phyloP scores from a whole-genome alignment of 1,140 invertebrate genomes.

The Condylostylus longicornis region DNA sequence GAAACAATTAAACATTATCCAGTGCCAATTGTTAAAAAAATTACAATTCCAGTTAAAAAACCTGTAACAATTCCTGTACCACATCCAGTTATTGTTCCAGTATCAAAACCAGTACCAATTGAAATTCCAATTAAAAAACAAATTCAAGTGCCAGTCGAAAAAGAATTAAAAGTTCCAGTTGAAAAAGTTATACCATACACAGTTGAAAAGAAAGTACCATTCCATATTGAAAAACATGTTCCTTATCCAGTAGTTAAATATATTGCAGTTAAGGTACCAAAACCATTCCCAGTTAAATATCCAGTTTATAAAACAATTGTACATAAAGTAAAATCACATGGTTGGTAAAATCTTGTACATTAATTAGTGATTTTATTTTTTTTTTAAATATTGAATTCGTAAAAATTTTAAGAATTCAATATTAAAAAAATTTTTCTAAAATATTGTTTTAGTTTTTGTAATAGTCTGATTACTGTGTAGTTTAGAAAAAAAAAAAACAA shows the following conservation, averaged over 20 bases:
- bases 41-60: conserved; percentile 49
- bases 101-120: conserved; percentile 55
- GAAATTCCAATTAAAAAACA: conserved; percentile 56
- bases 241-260: conserved; percentile 56
- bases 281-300: conserved; percentile 58
- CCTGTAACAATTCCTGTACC: conserved; percentile 49
- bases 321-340: conserved; percentile 37
- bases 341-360: too few species aligned
- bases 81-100: conserved; percentile 51
- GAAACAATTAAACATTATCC: too few species aligned
- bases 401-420: too few species aligned
- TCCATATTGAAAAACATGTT: conserved; percentile 55
- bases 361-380: too few species aligned
- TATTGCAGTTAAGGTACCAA: conserved; percentile 51
- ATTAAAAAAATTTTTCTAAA: too few species aligned
- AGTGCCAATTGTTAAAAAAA: conserved; percentile 53
- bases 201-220: conserved; percentile 54
- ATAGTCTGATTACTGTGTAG: too few species aligned
- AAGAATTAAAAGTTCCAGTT: conserved; percentile 52
- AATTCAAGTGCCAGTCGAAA: conserved; percentile 50
- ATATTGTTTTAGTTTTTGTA: too few species aligned
- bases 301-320: conserved; percentile 56
- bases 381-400: too few species aligned
- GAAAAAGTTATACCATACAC: conserved; percentile 57
- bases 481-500: too few species aligned